These are phyloP conservation scores for Pseudanteris insignis DNA, from an alignment of 2,888 invertebrate species.

Conservation along the genomic window DNA sequence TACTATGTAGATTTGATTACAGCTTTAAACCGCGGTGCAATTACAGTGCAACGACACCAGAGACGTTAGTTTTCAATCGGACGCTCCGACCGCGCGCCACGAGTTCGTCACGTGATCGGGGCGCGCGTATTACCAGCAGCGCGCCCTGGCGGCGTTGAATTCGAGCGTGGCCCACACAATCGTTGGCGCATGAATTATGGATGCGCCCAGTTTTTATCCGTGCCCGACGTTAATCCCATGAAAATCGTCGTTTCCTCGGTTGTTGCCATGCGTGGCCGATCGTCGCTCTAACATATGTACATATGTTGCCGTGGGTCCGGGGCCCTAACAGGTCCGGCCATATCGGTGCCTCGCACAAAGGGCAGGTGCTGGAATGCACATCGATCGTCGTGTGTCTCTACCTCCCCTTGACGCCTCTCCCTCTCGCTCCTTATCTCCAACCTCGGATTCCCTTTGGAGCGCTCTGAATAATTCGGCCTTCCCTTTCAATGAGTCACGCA, in stretches of 20 bases:
- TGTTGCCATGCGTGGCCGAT: conserved; percentile 25
- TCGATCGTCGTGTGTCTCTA: conserved; percentile 48
- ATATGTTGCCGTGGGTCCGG: conserved; percentile 30
- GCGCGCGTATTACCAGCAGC: no score
- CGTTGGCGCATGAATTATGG: no score
- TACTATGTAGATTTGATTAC: no score
- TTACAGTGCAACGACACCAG: no score
- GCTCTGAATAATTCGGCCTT: conserved; percentile 28
- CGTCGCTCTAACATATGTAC: conserved; percentile 18
- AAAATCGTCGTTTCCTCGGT: conserved; percentile 8
- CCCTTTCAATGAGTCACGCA: conserved; percentile 31
- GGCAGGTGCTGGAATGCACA: conserved; percentile 61
- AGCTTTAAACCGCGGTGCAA: no score
- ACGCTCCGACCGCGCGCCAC: no score
- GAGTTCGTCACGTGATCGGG: no score
- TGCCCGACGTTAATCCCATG: conserved; percentile 17
- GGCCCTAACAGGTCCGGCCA: conserved; percentile 25
- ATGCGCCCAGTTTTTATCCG: no score
- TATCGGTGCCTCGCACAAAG: conserved; percentile 43
- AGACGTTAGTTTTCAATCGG: no score
- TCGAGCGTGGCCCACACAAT: no score
- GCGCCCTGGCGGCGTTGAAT: no score
- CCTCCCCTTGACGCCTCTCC: conserved; percentile 20
- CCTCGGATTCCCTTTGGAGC: conserved; percentile 29
- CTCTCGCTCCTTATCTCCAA: conserved; percentile 7